Evolutionary conservation across 2,888 invertebrate species (phyloP).

Genomic region (Ectobius pallidus): DNA sequence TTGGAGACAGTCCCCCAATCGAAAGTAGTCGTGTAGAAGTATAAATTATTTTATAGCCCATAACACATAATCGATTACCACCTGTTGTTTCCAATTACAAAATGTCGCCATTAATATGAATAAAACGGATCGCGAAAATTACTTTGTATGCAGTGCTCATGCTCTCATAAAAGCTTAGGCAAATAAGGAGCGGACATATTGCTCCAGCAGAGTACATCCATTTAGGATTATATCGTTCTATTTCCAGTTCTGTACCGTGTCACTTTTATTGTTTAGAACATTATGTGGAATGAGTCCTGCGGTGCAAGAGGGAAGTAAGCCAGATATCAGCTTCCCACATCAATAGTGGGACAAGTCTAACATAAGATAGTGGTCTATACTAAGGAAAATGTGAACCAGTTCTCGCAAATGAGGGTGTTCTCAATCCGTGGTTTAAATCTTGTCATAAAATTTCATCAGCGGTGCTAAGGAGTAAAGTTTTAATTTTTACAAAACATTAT

Average conservation of each 20-base stretch:
- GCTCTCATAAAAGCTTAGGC: background rate
- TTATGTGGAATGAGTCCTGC: background rate
- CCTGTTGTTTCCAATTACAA: slow-evolving; percentile 25
- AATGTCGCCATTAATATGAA: slow-evolving; percentile 18
- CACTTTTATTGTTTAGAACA: background rate
- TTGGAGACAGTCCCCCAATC: background rate
- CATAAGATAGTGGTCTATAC: too few relatives aligned
- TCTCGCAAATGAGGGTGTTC: too few relatives aligned
- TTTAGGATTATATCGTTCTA: background rate
- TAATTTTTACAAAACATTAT: too few relatives aligned
- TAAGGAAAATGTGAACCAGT: too few relatives aligned
- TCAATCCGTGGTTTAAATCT: too few relatives aligned
- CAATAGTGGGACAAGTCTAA: too few relatives aligned
- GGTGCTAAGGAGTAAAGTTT: too few relatives aligned
- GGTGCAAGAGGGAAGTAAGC: background rate
- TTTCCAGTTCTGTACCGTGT: background rate
- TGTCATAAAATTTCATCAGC: too few relatives aligned
- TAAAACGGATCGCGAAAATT: background rate
- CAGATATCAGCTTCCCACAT: too few relatives aligned
- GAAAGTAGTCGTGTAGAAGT: background rate
- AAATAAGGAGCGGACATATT: background rate
- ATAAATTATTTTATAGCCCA: background rate
- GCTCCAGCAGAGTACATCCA: background rate
- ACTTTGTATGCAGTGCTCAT: background rate
- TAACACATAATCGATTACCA: slow-evolving; percentile 8